Evolutionary conservation across 2,113 vertebrate species (phyloP).

Genomic region (Xiphias gladius): DNA sequence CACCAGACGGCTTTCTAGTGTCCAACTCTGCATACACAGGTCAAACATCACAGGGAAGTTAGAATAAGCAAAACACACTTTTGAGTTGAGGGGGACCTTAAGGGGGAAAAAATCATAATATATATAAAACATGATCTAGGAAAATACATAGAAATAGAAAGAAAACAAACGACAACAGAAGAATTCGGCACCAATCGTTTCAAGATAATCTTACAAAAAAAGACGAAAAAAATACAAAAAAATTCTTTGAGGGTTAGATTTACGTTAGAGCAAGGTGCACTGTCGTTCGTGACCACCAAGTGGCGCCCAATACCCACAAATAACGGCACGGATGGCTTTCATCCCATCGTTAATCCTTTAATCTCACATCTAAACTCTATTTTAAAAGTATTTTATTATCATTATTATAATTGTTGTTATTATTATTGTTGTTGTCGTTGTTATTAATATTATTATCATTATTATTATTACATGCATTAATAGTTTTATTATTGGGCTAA

Average conservation of each 20-base stretch:
- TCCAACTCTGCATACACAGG: background rate
- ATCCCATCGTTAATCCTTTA: background rate
- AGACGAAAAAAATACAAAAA: background rate
- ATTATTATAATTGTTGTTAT: background rate
- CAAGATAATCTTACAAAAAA: background rate
- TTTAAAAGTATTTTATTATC: background rate
- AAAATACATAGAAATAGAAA: background rate
- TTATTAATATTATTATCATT: background rate
- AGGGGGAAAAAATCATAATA: no score
- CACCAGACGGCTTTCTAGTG: no score
- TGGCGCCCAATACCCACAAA: slow-evolving; percentile 68
- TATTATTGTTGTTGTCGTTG: background rate
- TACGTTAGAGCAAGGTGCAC: background rate
- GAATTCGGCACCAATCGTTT: background rate
- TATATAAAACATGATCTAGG: background rate
- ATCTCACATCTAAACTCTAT: background rate
- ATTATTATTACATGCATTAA: background rate
- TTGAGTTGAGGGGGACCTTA: no score
- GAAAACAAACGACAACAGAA: background rate
- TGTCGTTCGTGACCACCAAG: slow-evolving; percentile 49
- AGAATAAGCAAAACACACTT: background rate
- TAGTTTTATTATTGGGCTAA: background rate
- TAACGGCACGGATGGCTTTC: background rate
- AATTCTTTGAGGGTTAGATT: background rate
- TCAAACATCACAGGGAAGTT: background rate